Conservation (phyloP, 2,888 invertebrate species). For the Tholera decimalis region DNA sequence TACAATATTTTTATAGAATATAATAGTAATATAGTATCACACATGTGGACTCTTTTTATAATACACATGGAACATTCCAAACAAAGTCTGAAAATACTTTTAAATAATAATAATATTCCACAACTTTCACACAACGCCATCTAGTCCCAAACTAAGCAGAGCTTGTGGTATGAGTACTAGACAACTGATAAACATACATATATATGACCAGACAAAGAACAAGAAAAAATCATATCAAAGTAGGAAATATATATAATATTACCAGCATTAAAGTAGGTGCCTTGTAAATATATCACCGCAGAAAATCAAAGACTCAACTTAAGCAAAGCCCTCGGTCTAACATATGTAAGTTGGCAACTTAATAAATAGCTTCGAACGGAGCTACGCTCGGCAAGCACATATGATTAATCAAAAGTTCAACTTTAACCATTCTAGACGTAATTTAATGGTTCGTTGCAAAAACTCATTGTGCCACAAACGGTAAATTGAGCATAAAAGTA, state of each 20-base stretch:
- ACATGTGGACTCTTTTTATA: too few species aligned
- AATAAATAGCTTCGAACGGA: slow-evolving; percentile 41
- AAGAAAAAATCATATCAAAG: slow-evolving; percentile 1
- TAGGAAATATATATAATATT: background rate
- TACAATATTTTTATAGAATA: too few species aligned
- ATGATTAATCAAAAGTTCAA: slow-evolving; percentile 58
- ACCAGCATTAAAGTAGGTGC: slow-evolving; percentile 15
- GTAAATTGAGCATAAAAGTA: slow-evolving; percentile 33
- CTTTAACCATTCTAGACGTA: slow-evolving; percentile 49
- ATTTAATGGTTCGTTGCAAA: slow-evolving; percentile 49
- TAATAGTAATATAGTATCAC: too few species aligned
- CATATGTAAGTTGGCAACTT: slow-evolving; percentile 48
- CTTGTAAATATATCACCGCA: slow-evolving; percentile 28
- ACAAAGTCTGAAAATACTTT: too few species aligned
- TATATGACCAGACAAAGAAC: too few species aligned
- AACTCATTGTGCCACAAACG: slow-evolving; percentile 44
- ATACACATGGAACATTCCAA: too few species aligned
- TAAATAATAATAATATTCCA: too few species aligned
- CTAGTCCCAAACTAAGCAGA: too few species aligned
- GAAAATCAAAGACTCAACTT: slow-evolving; percentile 14
- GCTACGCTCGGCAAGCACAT: slow-evolving; percentile 51
- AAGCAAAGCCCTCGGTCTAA: slow-evolving; percentile 35
- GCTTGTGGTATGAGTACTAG: too few species aligned
- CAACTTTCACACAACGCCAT: too few species aligned
- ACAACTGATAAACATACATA: too few species aligned